Base-by-base conservation (phyloP, 2,888 invertebrate genomes). In the Himalopsyche tibetana region DNA sequence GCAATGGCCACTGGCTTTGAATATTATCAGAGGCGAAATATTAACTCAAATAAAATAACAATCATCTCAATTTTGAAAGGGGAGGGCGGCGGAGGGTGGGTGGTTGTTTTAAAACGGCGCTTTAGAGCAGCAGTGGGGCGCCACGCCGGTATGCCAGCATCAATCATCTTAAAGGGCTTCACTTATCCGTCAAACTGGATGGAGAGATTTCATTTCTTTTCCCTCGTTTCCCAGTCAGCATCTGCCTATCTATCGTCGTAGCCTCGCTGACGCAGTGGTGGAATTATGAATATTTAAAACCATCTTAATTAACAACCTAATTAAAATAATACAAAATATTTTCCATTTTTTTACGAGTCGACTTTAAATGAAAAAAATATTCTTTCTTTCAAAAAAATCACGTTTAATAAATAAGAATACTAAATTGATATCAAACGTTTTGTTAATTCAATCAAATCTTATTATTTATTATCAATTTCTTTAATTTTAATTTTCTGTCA, bases 91-190 rank as follows among this genome's bases (percentile, higher is more conserved):
- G 12, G 63, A 17, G 40, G 38, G 38, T 45, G 80, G 84, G 80
- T 45, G 74, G 83, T 8, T 74, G 45, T 40, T 42, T 55, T 55
- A 55, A 56, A 79, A 55, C 51, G 40, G 28, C 55, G 84, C 51
- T 42, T 55, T 55, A 55, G 36, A 79, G 80, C 51, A 36, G 74
- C 38, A 74, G 28, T 17, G 82, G 84, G 74, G 40, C 19, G 83
- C 69, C 42, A 1, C 40, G 83, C 69, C 55, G 45, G 79, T 56
- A 55, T 36, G 84, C 45, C 82, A 91, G 92, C 93, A 93, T 93
- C 93, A 93, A 93, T 93, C 93, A 93, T 93, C 92, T 92, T 93
- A 92, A 93, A 93, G 93, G 93, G 93, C 92, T 93, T 93, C 93
- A 92, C 91, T 92, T 92, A 92, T 92, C 93, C 92, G 84, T 86